Evolutionary conservation across 2,888 invertebrate genomes (phyloP).

Genomic region (Napeogenes inachia): DNA sequence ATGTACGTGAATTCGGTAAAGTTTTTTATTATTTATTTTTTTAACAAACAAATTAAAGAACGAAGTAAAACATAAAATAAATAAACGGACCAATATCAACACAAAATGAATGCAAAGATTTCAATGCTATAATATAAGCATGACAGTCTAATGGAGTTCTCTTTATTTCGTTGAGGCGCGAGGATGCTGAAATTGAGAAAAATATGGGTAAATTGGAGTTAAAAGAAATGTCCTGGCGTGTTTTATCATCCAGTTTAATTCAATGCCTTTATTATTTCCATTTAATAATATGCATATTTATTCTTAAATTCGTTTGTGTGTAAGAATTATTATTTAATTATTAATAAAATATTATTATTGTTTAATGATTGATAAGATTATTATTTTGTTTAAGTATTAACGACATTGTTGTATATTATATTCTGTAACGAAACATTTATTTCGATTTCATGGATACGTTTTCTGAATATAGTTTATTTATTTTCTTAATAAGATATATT

Average conservation of each 20-base stretch:
- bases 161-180: constrained; percentile 4
- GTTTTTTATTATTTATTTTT: not conserved
- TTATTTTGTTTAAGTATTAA: too few species aligned
- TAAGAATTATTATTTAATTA: too few species aligned
- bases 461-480: too few species aligned
- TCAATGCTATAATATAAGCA: constrained; percentile 3
- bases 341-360: too few species aligned
- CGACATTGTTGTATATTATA: too few species aligned
- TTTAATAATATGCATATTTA: too few species aligned
- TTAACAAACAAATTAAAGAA: not conserved
- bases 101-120: constrained; percentile 6
- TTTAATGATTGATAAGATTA: too few species aligned
- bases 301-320: too few species aligned
- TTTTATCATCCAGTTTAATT: not conserved
- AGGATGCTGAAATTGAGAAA: constrained; percentile 5
- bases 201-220: constrained; percentile 6
- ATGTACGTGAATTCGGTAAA: not conserved
- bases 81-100: not conserved
- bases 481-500: too few species aligned
- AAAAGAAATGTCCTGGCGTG: constrained; percentile 5
- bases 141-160: constrained; percentile 3
- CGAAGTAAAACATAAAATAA: not conserved
- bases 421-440: too few species aligned
- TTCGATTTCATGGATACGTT: too few species aligned
- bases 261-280: not conserved